These are phyloP conservation scores for Tipula helvola DNA, from an alignment of 2,888 invertebrate species.

Conservation along the genomic window DNA sequence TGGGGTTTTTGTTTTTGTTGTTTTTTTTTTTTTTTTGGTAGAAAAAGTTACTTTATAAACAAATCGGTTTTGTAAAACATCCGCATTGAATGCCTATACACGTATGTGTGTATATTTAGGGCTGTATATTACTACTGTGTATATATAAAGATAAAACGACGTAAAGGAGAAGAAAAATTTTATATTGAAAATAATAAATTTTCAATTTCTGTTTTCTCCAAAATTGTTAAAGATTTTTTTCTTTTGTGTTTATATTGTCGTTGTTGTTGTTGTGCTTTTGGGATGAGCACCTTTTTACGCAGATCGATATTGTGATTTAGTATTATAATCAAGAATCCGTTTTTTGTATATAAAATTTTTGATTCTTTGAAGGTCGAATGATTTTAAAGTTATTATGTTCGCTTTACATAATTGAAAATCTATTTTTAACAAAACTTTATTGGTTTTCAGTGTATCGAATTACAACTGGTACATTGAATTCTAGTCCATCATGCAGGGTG, in stretches of 20 bases:
- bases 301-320: not conserved
- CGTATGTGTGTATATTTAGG: not conserved
- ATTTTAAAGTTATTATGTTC: not conserved
- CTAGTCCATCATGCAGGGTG: too few species aligned
- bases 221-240: not conserved
- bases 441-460: too few species aligned
- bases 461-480: too few species aligned
- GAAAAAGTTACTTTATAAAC: not conserved
- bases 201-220: not conserved
- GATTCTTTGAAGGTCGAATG: not conserved
- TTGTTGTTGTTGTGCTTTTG: not conserved
- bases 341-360: not conserved
- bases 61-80: not conserved
- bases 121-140: not conserved
- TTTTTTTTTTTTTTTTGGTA: not conserved
- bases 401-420: too few species aligned
- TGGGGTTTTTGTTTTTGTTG: too few species aligned
- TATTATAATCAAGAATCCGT: not conserved
- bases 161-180: not conserved
- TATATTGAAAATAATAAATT: not conserved
- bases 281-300: not conserved
- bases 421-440: too few species aligned
- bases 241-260: not conserved
- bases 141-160: not conserved
- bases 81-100: not conserved